Percentiles rank a stretch among this genome's conserved stretches.
Conservation (phyloP, 2,888 invertebrate genomes). For the Acrobasis repandana region DNA sequence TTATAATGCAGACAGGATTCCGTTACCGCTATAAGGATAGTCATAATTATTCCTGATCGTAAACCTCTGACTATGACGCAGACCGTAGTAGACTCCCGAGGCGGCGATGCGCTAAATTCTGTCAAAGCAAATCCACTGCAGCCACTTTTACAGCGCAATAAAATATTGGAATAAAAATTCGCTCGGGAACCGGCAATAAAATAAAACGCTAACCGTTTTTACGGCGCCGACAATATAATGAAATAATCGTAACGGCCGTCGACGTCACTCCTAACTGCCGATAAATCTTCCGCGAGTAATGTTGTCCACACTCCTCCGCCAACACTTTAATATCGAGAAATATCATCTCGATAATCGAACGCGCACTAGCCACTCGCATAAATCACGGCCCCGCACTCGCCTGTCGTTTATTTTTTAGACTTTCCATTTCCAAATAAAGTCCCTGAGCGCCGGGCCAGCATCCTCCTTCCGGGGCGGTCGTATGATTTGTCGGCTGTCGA, state of each 20-base stretch:
- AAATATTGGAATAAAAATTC: conserved; percentile 80
- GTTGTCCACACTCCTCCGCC: conserved; percentile 80
- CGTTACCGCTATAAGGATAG: background rate
- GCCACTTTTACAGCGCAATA: conserved; percentile 74
- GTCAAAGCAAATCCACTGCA: conserved; percentile 54
- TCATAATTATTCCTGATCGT: conserved; percentile 25
- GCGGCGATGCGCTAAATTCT: conserved; percentile 54
- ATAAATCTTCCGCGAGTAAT: conserved; percentile 83
- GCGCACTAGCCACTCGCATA: conserved; percentile 72
- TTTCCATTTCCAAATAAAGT: conserved; percentile 83
- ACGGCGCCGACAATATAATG: conserved; percentile 81
- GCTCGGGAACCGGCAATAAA: conserved; percentile 72
- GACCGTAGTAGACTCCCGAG: conserved; percentile 41
- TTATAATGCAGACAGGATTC: no score
- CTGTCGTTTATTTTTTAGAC: conserved; percentile 81
- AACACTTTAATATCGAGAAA: conserved; percentile 83
- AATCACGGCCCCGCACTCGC: conserved; percentile 73
- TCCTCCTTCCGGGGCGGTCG: conserved; percentile 81
- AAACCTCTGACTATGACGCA: conserved; percentile 26
- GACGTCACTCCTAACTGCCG: conserved; percentile 76
- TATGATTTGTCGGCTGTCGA: conserved; percentile 81
- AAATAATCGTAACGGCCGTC: conserved; percentile 81
- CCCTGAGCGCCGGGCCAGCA: conserved; percentile 77
- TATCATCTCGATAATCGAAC: conserved; percentile 81
- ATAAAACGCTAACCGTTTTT: conserved; percentile 81